These are phyloP conservation scores for Enteromius radiatus DNA, from an alignment of 2,797 vertebrate species.

Conservation along the genomic window DNA sequence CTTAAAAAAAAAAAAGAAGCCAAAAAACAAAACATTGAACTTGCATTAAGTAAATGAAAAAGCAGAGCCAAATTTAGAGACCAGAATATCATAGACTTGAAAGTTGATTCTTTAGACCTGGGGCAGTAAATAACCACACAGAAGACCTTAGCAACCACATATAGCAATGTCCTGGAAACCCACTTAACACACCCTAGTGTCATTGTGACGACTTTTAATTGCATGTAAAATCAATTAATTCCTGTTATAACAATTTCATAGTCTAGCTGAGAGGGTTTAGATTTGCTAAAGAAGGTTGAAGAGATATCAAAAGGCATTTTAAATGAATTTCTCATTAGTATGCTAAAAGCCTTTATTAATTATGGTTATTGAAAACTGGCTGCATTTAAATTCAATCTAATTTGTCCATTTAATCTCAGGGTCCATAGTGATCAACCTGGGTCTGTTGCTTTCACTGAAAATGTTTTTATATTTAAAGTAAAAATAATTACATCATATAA, in stretches of 20 bases:
- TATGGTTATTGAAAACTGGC: neutral
- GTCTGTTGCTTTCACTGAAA: neutral
- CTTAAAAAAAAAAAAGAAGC: neutral
- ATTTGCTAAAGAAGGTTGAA: neutral
- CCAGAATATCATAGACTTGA: neutral
- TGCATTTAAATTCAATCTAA: neutral
- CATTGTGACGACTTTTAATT: neutral
- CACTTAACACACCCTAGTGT: neutral
- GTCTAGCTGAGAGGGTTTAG: conserved; percentile 6
- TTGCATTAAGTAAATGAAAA: neutral
- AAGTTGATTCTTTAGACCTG: neutral
- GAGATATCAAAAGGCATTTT: conserved; percentile 19
- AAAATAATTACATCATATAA: conserved; percentile 44
- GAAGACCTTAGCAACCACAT: neutral
- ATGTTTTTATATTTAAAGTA: neutral
- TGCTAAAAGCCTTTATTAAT: conserved; percentile 8
- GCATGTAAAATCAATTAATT: conserved; percentile 7
- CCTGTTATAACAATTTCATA: neutral
- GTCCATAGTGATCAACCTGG: neutral
- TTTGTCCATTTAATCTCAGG: neutral
- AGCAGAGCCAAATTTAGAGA: neutral
- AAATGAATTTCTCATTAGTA: conserved; percentile 12
- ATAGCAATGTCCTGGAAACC: neutral
- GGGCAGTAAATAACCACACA: neutral
- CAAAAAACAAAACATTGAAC: neutral